Percentiles rank a stretch among this genome's conserved stretches.
phyloP scores from a whole-genome alignment of 2,113 vertebrate genomes.

The Xiphophorus maculatus region DNA sequence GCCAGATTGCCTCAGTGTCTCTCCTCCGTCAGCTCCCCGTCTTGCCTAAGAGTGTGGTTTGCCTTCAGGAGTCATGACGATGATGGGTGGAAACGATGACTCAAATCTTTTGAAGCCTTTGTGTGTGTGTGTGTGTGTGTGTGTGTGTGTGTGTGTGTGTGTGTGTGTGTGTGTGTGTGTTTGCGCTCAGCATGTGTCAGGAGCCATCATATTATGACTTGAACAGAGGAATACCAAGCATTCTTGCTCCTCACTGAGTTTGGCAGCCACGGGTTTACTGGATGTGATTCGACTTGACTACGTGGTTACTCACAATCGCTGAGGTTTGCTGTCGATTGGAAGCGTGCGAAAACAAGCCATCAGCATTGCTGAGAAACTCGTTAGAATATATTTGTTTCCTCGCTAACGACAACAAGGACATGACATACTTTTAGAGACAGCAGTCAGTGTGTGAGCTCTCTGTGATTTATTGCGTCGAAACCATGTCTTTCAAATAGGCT shows the following conservation, averaged over 20 bases:
- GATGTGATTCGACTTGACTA: slow-evolving; percentile 24
- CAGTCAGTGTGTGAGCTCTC: not conserved
- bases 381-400: not conserved
- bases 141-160: slow-evolving; percentile 19
- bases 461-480: not conserved
- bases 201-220: slow-evolving; percentile 56
- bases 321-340: slow-evolving; percentile 20
- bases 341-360: slow-evolving; percentile 19
- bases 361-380: slow-evolving; percentile 9
- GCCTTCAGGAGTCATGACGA: slow-evolving; percentile 40
- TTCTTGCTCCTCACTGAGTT: slow-evolving; percentile 45
- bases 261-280: slow-evolving; percentile 30
- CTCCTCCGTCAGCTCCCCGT: slow-evolving; percentile 10
- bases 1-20: not conserved
- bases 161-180: slow-evolving; percentile 13
- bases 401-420: too few species aligned
- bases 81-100: slow-evolving; percentile 61
- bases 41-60: slow-evolving; percentile 39
- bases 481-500: not conserved
- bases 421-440: not conserved
- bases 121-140: slow-evolving; percentile 15
- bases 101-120: slow-evolving; percentile 50
- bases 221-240: slow-evolving; percentile 59
- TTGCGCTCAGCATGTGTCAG: slow-evolving; percentile 58
- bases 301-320: slow-evolving; percentile 32